These are phyloP conservation scores for Desmophyllum pertusum DNA, from an alignment of 92 coral and sea anemone species.

Conservation along the genomic window DNA sequence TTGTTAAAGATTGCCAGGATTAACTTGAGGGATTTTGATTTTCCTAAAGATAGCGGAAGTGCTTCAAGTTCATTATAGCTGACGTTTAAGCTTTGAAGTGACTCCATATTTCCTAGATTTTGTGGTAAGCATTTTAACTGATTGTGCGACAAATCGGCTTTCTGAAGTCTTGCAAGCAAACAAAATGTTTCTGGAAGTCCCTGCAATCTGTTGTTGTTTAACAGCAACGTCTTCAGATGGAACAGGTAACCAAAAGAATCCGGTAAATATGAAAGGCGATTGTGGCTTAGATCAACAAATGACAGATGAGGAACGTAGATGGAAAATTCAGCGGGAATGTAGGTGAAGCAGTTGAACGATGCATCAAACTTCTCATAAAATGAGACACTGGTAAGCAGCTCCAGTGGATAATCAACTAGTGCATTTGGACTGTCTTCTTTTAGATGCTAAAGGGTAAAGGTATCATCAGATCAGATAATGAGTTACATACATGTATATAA, in stretches of 20 bases:
- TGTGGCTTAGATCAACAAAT: slow-evolving; percentile 84
- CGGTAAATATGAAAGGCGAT: slow-evolving; percentile 74
- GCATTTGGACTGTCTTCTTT: slow-evolving; percentile 69
- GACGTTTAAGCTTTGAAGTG: slow-evolving; percentile 78
- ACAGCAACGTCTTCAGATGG: slow-evolving; percentile 81
- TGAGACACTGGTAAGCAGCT: slow-evolving; percentile 68
- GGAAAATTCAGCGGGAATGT: slow-evolving; percentile 87
- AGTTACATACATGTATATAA: too few species aligned
- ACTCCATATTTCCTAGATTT: slow-evolving; percentile 75
- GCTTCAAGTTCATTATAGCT: slow-evolving; percentile 83
- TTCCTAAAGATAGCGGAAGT: slow-evolving; percentile 81
- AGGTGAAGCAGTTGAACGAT: slow-evolving; percentile 80
- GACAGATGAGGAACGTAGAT: slow-evolving; percentile 89
- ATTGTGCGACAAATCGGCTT: slow-evolving; percentile 90
- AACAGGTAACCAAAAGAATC: slow-evolving; percentile 92
- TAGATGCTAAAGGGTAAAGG: slow-evolving; percentile 55
- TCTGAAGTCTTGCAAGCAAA: slow-evolving; percentile 77
- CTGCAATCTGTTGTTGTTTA: slow-evolving; percentile 80
- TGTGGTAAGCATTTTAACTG: slow-evolving; percentile 71
- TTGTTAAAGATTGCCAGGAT: slow-evolving; percentile 86
- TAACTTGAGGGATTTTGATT: slow-evolving; percentile 67
- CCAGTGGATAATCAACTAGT: slow-evolving; percentile 75
- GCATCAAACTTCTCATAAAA: slow-evolving; percentile 91
- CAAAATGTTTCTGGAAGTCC: slow-evolving; percentile 88
- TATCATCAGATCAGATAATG: neutral